Base-by-base conservation (phyloP, 2,797 vertebrate species). In the Austrolebias charrua region DNA sequence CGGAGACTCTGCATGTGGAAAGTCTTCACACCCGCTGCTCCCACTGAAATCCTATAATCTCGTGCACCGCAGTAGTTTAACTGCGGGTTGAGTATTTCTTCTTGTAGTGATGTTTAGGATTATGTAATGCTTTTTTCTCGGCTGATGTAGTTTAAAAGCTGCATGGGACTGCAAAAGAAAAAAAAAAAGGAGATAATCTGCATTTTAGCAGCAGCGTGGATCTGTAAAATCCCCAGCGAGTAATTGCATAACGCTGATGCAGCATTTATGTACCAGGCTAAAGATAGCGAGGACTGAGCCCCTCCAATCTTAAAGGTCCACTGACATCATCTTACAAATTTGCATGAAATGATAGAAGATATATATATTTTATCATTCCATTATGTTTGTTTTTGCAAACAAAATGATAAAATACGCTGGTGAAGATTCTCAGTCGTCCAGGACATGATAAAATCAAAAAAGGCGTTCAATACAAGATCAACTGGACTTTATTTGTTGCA, bases 181-280 rank as follows among this genome's bases (percentile, higher is more conserved):
- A 85, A 88, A 86, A 47, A 19, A 6, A 8, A 38, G 9, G 11
- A 46, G 78, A 88, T 90, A 83, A 90, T 91, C 87, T 89, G 87
- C 86, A 84, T 83, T 83, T 79, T 78, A 81, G 82, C 80, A 79
- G 63, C 54, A 28, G 69, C 63, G 66, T 75, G 78, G 78, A 82
- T 84, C 87, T 90, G 82, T 85, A 83, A 93, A 89, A 89, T 89
- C 88, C 87, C 87, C 73, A 63, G 89, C 80, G 89, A 84, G 77
- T 65, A 76, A 79, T 91, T 92, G 83, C 79, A 31, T 92, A 90
- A 92, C 84, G 83, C 51, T 28, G 68, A 76, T 89, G 82, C 85
- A 84, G 89, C 80, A 62, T 90, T 92, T 91, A 93, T 89, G 74
- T 92, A 90, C 90, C 81, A 57, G 86, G 75, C 66, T 67, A 70